A percentile compares a stretch with the other conserved stretches of the same genome.
Conservation (phyloP, 2,113 vertebrate genomes). For the Lampris incognitus region DNA sequence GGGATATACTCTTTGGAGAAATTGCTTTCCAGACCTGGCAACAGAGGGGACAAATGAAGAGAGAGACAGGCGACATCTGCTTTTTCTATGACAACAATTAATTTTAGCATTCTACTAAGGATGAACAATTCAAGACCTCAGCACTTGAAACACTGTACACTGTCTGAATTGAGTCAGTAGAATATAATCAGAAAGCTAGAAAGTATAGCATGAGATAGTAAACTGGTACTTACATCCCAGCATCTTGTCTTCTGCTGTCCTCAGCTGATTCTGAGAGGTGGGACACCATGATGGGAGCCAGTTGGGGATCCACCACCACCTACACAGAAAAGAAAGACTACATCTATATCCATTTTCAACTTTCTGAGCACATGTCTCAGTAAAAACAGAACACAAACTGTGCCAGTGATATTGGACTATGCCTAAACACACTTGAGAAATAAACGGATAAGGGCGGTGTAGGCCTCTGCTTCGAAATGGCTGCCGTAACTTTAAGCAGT, state of each 20-base stretch:
- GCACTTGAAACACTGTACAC: background rate
- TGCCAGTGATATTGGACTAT: background rate
- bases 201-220: background rate
- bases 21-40: conserved; percentile 83
- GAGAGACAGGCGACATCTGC: too few species aligned
- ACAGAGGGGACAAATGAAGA: background rate
- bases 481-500: background rate
- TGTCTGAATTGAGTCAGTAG: too few species aligned
- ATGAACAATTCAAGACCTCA: background rate
- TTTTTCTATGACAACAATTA: too few species aligned
- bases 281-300: conserved; percentile 97
- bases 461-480: conserved; percentile 2
- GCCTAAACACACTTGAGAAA: background rate
- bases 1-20: conserved; percentile 86
- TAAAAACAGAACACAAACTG: background rate
- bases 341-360: background rate
- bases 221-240: conserved; percentile 86
- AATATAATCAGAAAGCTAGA: too few species aligned
- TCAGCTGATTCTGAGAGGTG: conserved; percentile 88
- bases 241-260: conserved; percentile 92
- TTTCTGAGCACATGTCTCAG: background rate
- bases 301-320: conserved; percentile 90
- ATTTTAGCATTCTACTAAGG: too few species aligned
- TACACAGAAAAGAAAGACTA: conserved; percentile 56
- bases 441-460: background rate